Evolutionary conservation across 2,113 vertebrate species (phyloP).

Genomic region (Ornithorhynchus anatinus): DNA sequence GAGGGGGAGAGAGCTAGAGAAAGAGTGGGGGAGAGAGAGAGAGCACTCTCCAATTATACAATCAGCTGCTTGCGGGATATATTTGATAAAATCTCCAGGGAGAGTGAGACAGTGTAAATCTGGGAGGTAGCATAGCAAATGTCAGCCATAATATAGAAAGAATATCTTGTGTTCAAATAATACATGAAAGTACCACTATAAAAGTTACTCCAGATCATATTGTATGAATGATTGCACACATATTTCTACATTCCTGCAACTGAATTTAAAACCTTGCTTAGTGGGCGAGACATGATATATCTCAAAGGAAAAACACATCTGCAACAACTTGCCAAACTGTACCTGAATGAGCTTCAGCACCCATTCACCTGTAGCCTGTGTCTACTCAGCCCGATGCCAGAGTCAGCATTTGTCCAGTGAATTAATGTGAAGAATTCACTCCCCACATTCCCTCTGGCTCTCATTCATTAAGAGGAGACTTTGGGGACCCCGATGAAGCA

Average conservation of each 20-base stretch:
- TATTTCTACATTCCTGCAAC: constrained; percentile 1
- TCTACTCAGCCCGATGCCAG: too few species aligned
- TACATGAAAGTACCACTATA: constrained; percentile 27
- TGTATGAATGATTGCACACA: constrained; percentile 26
- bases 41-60: not conserved
- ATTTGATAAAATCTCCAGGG: not conserved
- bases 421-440: too few species aligned
- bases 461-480: too few species aligned
- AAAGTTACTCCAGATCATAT: constrained; percentile 28
- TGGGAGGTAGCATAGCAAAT: not conserved
- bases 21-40: not conserved
- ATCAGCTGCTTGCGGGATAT: not conserved
- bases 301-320: constrained; percentile 15
- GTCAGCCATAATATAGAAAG: not conserved
- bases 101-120: not conserved
- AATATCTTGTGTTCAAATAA: constrained; percentile 1
- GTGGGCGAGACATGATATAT: not conserved
- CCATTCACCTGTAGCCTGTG: too few species aligned
- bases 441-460: too few species aligned
- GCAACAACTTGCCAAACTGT: not conserved
- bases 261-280: constrained; percentile 4
- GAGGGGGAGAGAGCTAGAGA: too few species aligned
- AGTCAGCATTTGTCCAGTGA: too few species aligned
- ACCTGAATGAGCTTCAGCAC: not conserved
- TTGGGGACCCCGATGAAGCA: too few species aligned